Evolutionary conservation across 2,113 vertebrate species (phyloP).

Genomic region (Phrynosoma platyrhinos): DNA sequence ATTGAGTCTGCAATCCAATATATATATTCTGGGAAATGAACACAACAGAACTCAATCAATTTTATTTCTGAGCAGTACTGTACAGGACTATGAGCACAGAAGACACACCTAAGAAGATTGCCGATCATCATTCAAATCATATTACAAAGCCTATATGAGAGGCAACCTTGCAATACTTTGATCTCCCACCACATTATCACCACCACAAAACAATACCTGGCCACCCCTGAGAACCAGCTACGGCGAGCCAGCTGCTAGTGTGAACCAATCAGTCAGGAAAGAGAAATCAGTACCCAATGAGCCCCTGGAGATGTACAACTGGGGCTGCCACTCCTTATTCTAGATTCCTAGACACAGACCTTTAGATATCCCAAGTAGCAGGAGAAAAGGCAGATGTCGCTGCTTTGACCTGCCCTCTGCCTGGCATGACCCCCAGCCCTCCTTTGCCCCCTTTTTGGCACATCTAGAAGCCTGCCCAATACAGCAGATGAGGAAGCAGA

Average conservation of each 20-base stretch:
- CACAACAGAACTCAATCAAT: background rate
- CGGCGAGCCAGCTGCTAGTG: background rate
- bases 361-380: background rate
- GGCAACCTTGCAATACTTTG: background rate
- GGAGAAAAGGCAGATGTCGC: background rate
- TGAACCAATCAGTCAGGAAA: background rate
- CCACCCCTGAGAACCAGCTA: too few species aligned
- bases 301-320: background rate
- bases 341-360: too few species aligned
- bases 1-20: background rate
- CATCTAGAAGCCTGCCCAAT: too few species aligned
- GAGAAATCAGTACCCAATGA: background rate
- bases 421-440: too few species aligned
- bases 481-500: background rate
- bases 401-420: background rate
- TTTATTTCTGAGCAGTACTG: background rate
- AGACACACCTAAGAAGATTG: too few species aligned
- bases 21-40: background rate
- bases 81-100: background rate
- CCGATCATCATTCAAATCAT: background rate
- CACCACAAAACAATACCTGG: background rate
- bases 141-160: background rate
- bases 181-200: too few species aligned
- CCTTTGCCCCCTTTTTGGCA: too few species aligned
- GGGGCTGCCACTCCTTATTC: background rate